A percentile compares a stretch with the other conserved stretches of the same genome.
Conservation (phyloP, 2,113 vertebrate genomes). For the Limanda limanda region DNA sequence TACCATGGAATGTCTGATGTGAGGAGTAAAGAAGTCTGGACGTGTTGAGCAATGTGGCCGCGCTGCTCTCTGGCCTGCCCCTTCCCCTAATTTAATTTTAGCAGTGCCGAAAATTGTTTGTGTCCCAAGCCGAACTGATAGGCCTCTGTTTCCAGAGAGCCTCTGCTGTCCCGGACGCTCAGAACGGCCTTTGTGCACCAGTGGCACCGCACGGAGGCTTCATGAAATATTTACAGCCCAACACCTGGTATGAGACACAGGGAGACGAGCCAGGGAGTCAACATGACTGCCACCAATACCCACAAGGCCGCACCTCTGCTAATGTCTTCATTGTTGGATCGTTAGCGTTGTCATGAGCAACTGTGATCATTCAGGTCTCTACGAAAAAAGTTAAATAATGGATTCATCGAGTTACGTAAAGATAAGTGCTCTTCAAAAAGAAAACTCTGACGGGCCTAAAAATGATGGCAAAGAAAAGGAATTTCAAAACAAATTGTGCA, state of each 20-base stretch:
- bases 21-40: slow-evolving; percentile 63
- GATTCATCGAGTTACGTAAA: too few species aligned
- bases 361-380: too few species aligned
- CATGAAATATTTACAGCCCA: slow-evolving; percentile 79
- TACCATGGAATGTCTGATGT: slow-evolving; percentile 69
- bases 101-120: slow-evolving; percentile 70
- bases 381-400: too few species aligned
- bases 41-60: slow-evolving; percentile 53
- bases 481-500: too few species aligned
- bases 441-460: too few species aligned
- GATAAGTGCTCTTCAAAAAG: too few species aligned
- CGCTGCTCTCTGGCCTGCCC: slow-evolving; percentile 60
- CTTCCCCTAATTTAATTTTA: slow-evolving; percentile 81
- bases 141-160: slow-evolving; percentile 72
- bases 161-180: slow-evolving; percentile 52
- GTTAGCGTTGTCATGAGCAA: too few species aligned
- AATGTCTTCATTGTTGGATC: too few species aligned
- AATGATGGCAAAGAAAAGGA: too few species aligned
- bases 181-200: slow-evolving; percentile 72
- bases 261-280: slow-evolving; percentile 47
- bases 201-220: slow-evolving; percentile 62
- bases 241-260: slow-evolving; percentile 77
- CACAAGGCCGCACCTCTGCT: not conserved
- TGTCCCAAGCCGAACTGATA: slow-evolving; percentile 70
- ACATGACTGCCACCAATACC: slow-evolving; percentile 43